phyloP scores from a whole-genome alignment of 2,888 invertebrate species.

The Nomada fucata region DNA sequence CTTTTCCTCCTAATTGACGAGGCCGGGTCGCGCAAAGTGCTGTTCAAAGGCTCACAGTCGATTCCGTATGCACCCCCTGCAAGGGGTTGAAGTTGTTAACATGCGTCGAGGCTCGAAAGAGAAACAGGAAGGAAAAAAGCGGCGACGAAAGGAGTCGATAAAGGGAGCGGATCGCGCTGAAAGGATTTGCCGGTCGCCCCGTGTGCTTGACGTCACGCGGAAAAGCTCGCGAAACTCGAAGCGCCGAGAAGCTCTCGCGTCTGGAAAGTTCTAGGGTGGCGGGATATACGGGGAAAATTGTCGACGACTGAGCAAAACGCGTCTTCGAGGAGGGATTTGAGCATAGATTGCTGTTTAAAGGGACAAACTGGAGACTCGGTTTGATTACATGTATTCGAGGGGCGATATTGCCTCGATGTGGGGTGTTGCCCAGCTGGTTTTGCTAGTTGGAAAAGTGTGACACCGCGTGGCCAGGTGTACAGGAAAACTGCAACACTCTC shows the following conservation, averaged over 20 bases:
- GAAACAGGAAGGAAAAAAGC: slow-evolving; percentile 24
- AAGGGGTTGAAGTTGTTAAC: slow-evolving; percentile 59
- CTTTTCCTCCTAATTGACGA: slow-evolving; percentile 60
- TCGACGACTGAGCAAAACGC: neutral
- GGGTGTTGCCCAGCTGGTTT: no score
- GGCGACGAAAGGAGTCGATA: slow-evolving; percentile 9
- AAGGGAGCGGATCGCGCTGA: slow-evolving; percentile 4
- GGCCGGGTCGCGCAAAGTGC: slow-evolving; percentile 38
- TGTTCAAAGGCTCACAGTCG: slow-evolving; percentile 47
- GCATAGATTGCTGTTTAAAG: neutral
- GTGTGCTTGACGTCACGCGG: neutral
- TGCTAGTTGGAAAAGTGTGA: no score
- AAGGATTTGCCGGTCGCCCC: slow-evolving; percentile 6
- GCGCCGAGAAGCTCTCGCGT: neutral
- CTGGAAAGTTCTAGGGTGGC: slow-evolving; percentile 1
- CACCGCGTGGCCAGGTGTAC: no score
- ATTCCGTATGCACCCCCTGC: slow-evolving; percentile 47
- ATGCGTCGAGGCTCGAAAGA: slow-evolving; percentile 36
- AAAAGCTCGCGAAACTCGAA: slow-evolving; percentile 15
- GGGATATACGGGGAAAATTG: neutral
- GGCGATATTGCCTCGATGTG: no score
- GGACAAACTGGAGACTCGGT: neutral
- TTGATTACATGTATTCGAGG: neutral
- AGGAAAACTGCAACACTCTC: no score
- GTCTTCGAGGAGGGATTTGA: neutral